Conservation (phyloP, 2,113 vertebrate genomes). For the Mohoua ochrocephala region DNA sequence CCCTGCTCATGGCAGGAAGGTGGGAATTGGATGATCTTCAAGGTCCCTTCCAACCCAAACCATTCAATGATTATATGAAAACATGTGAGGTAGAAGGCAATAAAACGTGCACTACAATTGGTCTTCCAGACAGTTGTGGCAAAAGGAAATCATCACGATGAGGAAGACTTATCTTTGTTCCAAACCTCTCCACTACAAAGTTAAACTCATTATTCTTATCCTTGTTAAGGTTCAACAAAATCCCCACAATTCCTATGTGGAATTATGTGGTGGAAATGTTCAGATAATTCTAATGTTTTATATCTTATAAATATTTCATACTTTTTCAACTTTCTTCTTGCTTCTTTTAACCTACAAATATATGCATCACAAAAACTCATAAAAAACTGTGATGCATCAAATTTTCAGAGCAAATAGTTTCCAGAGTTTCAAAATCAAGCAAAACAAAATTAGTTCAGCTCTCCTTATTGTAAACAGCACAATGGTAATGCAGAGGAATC, state of each 20-base stretch:
- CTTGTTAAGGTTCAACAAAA: not conserved
- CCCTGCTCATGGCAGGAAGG: not conserved
- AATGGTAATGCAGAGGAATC: not conserved
- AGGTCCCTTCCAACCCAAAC: not conserved
- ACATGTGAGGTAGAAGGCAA: not conserved
- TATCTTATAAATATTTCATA: not conserved
- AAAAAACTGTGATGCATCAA: rapidly evolving
- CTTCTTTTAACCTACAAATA: not conserved
- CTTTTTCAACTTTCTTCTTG: not conserved
- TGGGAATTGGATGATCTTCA: not conserved
- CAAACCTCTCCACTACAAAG: not conserved
- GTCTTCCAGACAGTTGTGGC: not conserved
- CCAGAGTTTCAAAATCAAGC: not conserved
- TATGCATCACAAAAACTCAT: not conserved
- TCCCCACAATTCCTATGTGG: not conserved
- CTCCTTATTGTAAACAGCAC: not conserved
- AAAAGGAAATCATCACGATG: not conserved
- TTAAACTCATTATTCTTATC: not conserved
- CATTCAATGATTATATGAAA: not conserved
- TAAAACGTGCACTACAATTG: not conserved
- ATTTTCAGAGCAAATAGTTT: not conserved
- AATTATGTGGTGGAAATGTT: not conserved
- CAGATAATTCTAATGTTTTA: not conserved
- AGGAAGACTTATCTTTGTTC: not conserved
- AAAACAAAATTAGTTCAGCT: not conserved